A percentile compares a stretch with the other conserved stretches of the same genome.
Conservation (phyloP, 2,797 vertebrate genomes). For the Bufotes viridis region DNA sequence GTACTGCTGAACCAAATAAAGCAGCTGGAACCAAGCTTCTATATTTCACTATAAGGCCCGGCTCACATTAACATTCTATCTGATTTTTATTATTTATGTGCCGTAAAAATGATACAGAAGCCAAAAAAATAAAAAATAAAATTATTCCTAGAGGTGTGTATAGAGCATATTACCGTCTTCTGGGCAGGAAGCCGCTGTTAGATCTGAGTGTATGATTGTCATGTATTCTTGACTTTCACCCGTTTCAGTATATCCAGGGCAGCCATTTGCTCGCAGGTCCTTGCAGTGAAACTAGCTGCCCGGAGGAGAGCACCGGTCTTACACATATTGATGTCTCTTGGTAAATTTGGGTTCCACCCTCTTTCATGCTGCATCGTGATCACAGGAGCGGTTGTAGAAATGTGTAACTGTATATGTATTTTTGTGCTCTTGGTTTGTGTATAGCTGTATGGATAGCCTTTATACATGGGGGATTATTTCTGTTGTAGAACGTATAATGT, state of each 20-base stretch:
- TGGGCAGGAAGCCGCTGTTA: background rate
- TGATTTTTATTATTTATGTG: background rate
- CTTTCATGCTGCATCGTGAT: too few species aligned
- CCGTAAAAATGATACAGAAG: background rate
- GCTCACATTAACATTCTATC: background rate
- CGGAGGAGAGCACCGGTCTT: too few species aligned
- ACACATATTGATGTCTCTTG: too few species aligned
- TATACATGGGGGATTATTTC: too few species aligned
- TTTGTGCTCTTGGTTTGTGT: background rate
- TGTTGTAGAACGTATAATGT: background rate
- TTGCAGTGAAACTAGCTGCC: too few species aligned
- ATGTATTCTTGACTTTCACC: background rate
- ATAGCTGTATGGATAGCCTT: too few species aligned
- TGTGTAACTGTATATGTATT: background rate
- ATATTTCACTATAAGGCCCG: background rate
- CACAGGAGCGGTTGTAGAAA: too few species aligned
- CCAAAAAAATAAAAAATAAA: background rate
- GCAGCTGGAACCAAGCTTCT: background rate
- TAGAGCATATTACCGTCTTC: background rate
- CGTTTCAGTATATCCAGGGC: too few species aligned
- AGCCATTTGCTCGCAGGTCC: too few species aligned
- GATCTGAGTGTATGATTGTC: background rate
- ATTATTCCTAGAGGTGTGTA: too few species aligned
- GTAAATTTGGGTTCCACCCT: too few species aligned
- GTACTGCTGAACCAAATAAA: slow-evolving; percentile 10